A percentile compares a stretch with the other conserved stretches of the same genome.
phyloP scores from a whole-genome alignment of 2,888 invertebrate species.

The Drosophila aldrichi region DNA sequence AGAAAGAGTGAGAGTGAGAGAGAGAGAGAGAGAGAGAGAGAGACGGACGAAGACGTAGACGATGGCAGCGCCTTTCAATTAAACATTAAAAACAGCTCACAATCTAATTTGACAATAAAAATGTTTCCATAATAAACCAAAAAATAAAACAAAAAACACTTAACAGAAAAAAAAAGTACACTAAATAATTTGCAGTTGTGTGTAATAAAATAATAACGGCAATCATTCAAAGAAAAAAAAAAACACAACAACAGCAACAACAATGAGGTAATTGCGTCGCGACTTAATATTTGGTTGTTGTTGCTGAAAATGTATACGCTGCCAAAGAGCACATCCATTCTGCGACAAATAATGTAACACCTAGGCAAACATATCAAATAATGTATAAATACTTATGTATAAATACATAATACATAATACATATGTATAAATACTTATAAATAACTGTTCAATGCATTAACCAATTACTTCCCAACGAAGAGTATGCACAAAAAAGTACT shows the following conservation, averaged over 20 bases:
- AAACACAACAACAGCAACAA: conserved; percentile 10
- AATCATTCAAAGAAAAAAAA: conserved; percentile 51
- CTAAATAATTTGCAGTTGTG: conserved; percentile 41
- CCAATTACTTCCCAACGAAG: no score
- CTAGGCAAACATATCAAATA: no score
- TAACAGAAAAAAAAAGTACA: conserved; percentile 16
- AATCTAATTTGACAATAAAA: conserved; percentile 58
- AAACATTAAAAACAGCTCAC: conserved; percentile 43
- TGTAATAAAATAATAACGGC: conserved; percentile 66
- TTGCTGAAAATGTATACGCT: conserved; percentile 1
- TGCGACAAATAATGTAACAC: neutral
- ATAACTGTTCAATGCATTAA: no score
- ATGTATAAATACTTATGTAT: no score
- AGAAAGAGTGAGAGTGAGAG: neutral
- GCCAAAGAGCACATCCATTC: neutral
- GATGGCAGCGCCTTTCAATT: conserved; percentile 34
- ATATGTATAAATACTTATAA: no score
- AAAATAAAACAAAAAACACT: conserved; percentile 8
- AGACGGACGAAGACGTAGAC: neutral
- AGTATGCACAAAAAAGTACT: no score
- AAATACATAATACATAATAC: no score
- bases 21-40: neutral
- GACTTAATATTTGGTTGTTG: conserved; percentile 8
- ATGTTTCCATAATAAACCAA: conserved; percentile 20
- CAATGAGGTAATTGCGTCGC: conserved; percentile 47